Base-by-base conservation (phyloP, 2,888 invertebrate genomes). In the Colletes collaris region DNA sequence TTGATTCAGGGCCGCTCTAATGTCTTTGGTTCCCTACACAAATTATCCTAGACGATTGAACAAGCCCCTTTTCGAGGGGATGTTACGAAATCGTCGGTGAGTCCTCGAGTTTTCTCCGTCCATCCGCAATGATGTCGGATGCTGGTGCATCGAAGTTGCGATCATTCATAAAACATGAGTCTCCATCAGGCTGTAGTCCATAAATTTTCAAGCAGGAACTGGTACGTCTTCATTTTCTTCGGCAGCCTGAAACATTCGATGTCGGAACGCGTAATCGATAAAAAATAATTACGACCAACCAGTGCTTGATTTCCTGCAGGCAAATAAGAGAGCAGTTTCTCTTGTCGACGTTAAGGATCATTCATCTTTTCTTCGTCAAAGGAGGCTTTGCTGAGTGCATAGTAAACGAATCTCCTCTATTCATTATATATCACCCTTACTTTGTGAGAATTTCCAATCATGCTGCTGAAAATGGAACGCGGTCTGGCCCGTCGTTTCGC, bases 81-180 rank as follows among this genome's bases (percentile, higher is more conserved):
- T 35, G 74, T 74, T 79, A 70, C 70, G 67, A 78, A 74, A 74
- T 81, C 72, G 67, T 80, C 73, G 46, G 35, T 2, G 37, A 60
- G 60, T 65, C 67, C 59, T 68, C 67, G 80, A 86, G 83, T 83
- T 86, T 79, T 81, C 81, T 78, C 76, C 79, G 79, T 86, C 84
- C 83, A 82, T 78, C 79, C 81, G 76, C 82, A 80, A 87, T 83
- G 87, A 84, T 82, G 84, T 78, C 77, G 82, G 76, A 81, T 79
- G 76, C 79, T 73, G 74, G 78, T 84, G 86, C 87, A 84, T 84
- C 81, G 74, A 84, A 84, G 84, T 86, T 83, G 60, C 85, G 79
- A 87, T 90, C 89, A 89, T 90, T 90, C 88, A 90, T 91, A 91
- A 91, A 90, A 90, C 90, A 91, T 91, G 91, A 91, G 90, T 83